Evolutionary conservation across 2,797 vertebrate genomes (phyloP).

Genomic region (Tarsius wallacei): DNA sequence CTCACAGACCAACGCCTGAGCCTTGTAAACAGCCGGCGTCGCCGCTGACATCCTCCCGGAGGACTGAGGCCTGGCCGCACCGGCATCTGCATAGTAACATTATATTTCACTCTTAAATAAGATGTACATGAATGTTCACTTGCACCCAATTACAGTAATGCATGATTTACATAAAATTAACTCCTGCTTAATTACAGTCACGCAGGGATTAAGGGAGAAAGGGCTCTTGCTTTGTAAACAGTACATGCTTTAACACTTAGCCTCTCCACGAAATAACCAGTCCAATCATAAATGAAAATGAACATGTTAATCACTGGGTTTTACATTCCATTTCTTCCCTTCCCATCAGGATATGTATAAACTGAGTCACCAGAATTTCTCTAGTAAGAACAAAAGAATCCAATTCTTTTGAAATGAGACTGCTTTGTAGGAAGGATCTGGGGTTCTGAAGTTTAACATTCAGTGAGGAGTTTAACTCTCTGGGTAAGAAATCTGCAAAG

Average conservation of each 20-base stretch:
- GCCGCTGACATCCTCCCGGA: not conserved
- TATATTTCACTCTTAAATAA: slow-evolving; percentile 77
- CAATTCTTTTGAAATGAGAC: not conserved
- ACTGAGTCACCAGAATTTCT: not conserved
- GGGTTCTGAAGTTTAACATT: not conserved
- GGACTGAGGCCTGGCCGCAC: not conserved
- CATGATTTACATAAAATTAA: slow-evolving; percentile 73
- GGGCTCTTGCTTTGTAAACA: not conserved
- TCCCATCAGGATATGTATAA: not conserved
- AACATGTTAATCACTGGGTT: not conserved
- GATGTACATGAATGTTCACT: slow-evolving; percentile 66
- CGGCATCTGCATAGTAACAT: slow-evolving; percentile 14
- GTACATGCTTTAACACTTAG: not conserved
- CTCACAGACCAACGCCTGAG: not conserved
- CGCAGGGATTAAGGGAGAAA: not conserved
- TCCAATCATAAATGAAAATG: not conserved
- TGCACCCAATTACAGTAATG: slow-evolving; percentile 68
- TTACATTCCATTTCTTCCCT: not conserved
- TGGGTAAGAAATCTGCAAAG: slow-evolving; percentile 56
- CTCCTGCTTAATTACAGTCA: slow-evolving; percentile 73
- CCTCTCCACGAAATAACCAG: accelerated
- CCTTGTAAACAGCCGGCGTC: not conserved
- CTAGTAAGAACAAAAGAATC: accelerated
- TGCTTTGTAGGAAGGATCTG: not conserved
- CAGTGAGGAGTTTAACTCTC: not conserved